These are phyloP conservation scores for Rhabdomys dilectus DNA, from an alignment of 2,113 vertebrate genomes.

Conservation along the genomic window DNA sequence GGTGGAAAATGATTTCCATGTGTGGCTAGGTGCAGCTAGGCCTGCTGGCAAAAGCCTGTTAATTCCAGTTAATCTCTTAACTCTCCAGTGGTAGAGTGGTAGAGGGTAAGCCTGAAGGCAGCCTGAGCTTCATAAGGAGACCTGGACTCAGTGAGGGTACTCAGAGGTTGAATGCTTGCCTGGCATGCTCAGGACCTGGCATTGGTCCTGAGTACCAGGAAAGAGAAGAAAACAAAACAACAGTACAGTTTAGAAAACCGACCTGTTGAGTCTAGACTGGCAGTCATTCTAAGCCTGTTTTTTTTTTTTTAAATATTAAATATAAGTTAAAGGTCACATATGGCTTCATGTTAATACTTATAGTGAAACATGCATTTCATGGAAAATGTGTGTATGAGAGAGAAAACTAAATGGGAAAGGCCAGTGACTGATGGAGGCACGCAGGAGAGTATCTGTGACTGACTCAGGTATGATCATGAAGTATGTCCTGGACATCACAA, in stretches of 20 bases:
- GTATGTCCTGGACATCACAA: background rate
- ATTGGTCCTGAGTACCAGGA: background rate
- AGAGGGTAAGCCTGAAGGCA: background rate
- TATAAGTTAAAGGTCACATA: background rate
- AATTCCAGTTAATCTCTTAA: background rate
- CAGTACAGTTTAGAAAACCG: background rate
- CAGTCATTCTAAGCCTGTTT: background rate
- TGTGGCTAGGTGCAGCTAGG: background rate
- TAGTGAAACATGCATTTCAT: background rate
- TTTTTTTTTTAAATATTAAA: constrained; percentile 42
- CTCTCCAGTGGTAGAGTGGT: background rate
- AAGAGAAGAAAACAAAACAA: background rate
- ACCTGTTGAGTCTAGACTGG: background rate
- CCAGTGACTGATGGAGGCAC: background rate
- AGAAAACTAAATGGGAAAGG: background rate
- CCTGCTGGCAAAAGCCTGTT: background rate
- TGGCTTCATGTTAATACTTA: background rate
- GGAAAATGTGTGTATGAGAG: background rate
- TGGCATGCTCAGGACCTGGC: background rate
- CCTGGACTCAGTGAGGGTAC: background rate
- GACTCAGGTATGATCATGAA: background rate
- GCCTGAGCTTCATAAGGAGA: background rate
- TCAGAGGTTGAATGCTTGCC: background rate
- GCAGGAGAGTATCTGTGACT: background rate
- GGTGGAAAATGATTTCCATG: background rate